These are phyloP conservation scores for Melanotaenia duboulayi DNA, from an alignment of 2,113 vertebrate species.

Conservation along the genomic window DNA sequence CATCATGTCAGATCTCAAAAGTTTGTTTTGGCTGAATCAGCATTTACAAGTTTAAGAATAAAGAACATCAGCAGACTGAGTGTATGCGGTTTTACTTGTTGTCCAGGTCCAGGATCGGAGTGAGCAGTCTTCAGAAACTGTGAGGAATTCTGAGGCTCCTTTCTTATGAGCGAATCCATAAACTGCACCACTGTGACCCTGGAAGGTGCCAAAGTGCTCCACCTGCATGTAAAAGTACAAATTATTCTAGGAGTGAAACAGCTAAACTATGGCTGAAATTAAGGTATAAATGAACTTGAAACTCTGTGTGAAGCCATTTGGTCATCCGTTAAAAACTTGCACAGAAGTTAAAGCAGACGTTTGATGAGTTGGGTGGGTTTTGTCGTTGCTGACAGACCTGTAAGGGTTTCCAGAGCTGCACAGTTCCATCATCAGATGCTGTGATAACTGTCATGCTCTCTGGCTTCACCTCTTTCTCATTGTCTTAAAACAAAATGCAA, in stretches of 20 bases:
- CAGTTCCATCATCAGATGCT: constrained; percentile 79
- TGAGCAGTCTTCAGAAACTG: constrained; percentile 78
- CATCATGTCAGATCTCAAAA: neutral
- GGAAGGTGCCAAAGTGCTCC: constrained; percentile 76
- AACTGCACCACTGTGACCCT: constrained; percentile 75
- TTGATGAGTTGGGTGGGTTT: neutral
- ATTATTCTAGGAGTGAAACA: neutral
- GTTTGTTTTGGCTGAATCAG: too few relatives aligned
- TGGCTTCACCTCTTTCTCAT: constrained; percentile 27
- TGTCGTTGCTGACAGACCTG: constrained; percentile 64
- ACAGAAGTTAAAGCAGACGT: neutral
- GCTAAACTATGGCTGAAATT: neutral
- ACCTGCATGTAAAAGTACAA: constrained; percentile 59
- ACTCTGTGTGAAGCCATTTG: too few relatives aligned
- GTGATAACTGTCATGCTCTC: constrained; percentile 76
- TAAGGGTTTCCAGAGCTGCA: constrained; percentile 81
- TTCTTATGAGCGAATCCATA: constrained; percentile 49
- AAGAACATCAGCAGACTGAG: neutral
- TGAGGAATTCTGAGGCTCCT: constrained; percentile 66
- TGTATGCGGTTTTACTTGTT: constrained; percentile 40
- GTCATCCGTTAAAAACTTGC: neutral
- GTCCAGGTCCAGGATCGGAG: constrained; percentile 73
- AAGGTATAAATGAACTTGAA: too few relatives aligned
- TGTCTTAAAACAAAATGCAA: constrained; percentile 47
- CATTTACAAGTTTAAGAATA: neutral